Base-by-base conservation (phyloP, 2,888 invertebrate genomes). In the Apodemia duryi region DNA sequence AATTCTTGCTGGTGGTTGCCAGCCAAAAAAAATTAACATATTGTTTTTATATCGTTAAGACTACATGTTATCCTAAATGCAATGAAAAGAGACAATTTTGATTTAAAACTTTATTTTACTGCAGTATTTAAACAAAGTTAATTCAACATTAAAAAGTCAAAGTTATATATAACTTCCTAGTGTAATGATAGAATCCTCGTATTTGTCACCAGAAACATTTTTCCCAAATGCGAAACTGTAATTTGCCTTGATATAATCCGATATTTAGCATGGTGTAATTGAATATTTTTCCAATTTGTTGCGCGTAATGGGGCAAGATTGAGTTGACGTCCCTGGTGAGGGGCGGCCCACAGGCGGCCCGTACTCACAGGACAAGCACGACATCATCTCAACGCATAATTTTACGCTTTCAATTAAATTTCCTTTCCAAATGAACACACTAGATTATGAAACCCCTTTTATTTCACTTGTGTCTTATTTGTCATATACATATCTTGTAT, bases 201-300 rank as follows among this genome's bases (percentile, higher is more conserved):
- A 46, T 49, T 67, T 49, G 62, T 60, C 63, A 74, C 74, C 65
- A 69, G 80, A 81, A 77, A 78, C 76, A 80, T 75, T 78, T 78
- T 75, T 81, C 84, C 82, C 80, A 78, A 78, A 82, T 83, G 85
- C 83, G 82, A 86, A 86, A 88, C 86, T 88, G 88, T 90, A 87
- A 91, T 91, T 89, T 88, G 83, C 89, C 81, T 82, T 85, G 88
- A 88, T 87, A 91, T 91, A 91, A 91, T 91, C 88, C 88, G 87
- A 91, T 91, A 90, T 90, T 90, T 85, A 88, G 90, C 88, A 82
- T 82, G 85, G 79, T 88, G 88, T 91, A 91, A 91, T 91, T 91
- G 91, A 91, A 91, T 91, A 91, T 91, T 91, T 91, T 91, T 91
- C 91, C 91, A 91, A 91, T 91, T 91, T 91, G 91, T 89, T 87